Base-by-base conservation (phyloP, 2,888 invertebrate genomes). In the Ramazzottius varieornatus region DNA sequence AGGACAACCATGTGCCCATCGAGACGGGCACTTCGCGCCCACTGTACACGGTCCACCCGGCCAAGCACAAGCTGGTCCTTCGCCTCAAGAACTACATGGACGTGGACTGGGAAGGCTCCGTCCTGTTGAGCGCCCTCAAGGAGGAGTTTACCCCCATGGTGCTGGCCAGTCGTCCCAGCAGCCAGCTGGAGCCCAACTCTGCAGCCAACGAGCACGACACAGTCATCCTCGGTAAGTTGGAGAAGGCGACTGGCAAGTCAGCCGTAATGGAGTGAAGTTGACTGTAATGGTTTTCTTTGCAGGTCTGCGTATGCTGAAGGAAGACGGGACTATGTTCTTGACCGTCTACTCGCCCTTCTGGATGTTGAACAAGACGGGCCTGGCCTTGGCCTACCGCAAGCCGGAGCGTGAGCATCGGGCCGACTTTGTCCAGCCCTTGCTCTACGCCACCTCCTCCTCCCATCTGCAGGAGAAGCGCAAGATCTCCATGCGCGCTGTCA, bases 281-380 rank as follows among this genome's bases (percentile, higher is more conserved):
- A n/a, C n/a, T n/a, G n/a, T n/a, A n/a, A n/a, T n/a, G n/a, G n/a
- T n/a, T n/a, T n/a, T n/a, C n/a, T n/a, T n/a, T n/a, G n/a, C n/a
- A n/a, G 54, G 54, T 24, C 8, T 54, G 4, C 54, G 54, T 8
- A 54, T 29, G 54, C 54, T 54, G 54, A 54, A 54, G 54, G 54
- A 54, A 29, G 54, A 54, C 54, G 54, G 54, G 13, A 54, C 54
- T 16, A 54, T 54, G 8, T 54, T 54, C 29, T 24, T 54, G 20
- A 54, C 54, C n/a, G 4, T 54, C 54, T 54, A 54, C 29, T 54
- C 54, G 13, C 54, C 54, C 16, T 54, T 54, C 54, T 54, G 54
- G 54, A 54, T 54, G 54, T 24, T 54, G 54, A 54, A 54, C 29
- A 54, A 54, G 54, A 54, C 54, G 20, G 54, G 54, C 4, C 54